Base-by-base conservation (phyloP, 2,888 invertebrate species). In the Melikaiella ostensackeni region DNA sequence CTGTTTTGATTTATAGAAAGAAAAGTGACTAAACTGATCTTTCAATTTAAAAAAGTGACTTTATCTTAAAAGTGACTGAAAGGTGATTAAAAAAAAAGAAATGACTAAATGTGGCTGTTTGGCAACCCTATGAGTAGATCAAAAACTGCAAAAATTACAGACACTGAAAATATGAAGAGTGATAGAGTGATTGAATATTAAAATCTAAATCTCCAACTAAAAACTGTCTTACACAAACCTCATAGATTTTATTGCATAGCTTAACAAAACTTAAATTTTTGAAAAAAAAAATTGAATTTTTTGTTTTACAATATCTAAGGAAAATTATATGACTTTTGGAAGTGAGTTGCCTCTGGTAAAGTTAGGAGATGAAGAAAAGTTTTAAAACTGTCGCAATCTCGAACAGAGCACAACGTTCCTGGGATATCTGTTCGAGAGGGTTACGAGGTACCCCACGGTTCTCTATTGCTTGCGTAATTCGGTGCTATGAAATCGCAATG, bases 401-500 rank as follows among this genome's bases (percentile, higher is more conserved):
- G 84, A 83, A 80, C 82, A 77, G 81, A 79, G 81, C 70, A 80
- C 77, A 79, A 64, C 64, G 77, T 76, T 61, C 75, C 80, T 11
- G 27, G 27, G 70, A 70, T 70, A 30, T 70, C 13, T 70, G 50
- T 70, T 70, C 46, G 55, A 76, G 73, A 76, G 74, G 75, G 77
- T 70, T 74, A 76, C 79, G 74, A 81, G 33, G 76, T 77, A 64
- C 77, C 63, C 73, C 74, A 59, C 63, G 74, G 75, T 76, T 77
- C 78, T 81, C 80, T 77, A 73, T 76, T 66, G 75, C 76, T 84
- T 85, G 76, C 81, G 84, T 80, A 83, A 85, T 77, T 74, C 77
- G 77, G 66, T 63, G 75, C 57, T 30, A 59, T 55, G 8, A 46
- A 74, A 75, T 55, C 30, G 70, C 24, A 64, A 21, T 76, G 76